phyloP scores from a whole-genome alignment of 2,888 invertebrate genomes.

The Tuta absoluta region DNA sequence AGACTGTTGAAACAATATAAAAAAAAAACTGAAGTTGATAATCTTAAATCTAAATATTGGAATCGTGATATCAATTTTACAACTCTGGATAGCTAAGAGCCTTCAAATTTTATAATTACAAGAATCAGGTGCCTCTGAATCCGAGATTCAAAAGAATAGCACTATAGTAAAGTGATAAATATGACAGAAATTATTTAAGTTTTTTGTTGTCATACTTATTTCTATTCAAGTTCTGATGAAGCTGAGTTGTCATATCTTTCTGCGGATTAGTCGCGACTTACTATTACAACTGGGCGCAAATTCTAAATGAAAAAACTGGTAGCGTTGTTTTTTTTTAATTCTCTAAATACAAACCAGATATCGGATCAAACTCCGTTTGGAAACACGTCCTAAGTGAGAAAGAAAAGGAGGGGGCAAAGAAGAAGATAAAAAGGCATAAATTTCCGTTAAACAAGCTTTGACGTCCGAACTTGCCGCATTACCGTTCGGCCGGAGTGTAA shows the following conservation, averaged over 20 bases:
- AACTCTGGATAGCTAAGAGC: no score
- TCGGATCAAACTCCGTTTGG: background rate
- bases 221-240: no score
- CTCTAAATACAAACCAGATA: background rate
- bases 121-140: no score
- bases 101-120: no score
- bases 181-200: no score
- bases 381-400: conserved; percentile 3
- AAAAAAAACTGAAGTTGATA: background rate
- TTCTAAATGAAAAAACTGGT: background rate
- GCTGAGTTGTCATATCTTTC: no score
- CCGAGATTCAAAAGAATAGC: no score
- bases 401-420: conserved; percentile 36
- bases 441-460: conserved; percentile 54
- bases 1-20: background rate
- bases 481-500: conserved; percentile 49
- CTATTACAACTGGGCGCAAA: background rate
- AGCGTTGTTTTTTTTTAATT: background rate
- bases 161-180: no score
- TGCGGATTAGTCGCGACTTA: no score
- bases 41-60: no score
- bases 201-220: no score
- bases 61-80: no score
- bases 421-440: conserved; percentile 59
- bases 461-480: conserved; percentile 57